These are phyloP conservation scores for Polydesmus complanatus DNA, from an alignment of 2,888 invertebrate species.

Conservation along the genomic window DNA sequence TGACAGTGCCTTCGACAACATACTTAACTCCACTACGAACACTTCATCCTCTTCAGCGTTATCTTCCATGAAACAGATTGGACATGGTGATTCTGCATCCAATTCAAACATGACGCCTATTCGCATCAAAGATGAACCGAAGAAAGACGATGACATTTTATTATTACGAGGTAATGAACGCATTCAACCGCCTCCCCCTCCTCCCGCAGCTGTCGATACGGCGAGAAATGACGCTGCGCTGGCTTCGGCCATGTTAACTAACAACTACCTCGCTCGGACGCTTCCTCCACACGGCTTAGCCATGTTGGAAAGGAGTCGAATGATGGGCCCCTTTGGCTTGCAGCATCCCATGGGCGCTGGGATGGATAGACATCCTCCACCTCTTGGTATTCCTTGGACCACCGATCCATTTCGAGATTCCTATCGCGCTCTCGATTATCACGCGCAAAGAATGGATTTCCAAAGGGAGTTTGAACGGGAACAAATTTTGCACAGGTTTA, in stretches of 20 bases:
- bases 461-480: slow-evolving; percentile 17
- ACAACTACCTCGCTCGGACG: slow-evolving; percentile 12
- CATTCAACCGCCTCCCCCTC: background rate
- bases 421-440: slow-evolving; percentile 10
- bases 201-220: background rate
- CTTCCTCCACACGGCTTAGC: slow-evolving; percentile 12
- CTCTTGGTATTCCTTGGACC: slow-evolving; percentile 4
- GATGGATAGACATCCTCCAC: slow-evolving; percentile 6
- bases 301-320: slow-evolving; percentile 18
- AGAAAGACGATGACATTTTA: slow-evolving; percentile 17
- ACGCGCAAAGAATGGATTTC: slow-evolving; percentile 14
- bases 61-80: background rate
- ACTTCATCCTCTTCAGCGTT: background rate
- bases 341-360: background rate
- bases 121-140: slow-evolving; percentile 18
- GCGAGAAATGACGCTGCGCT: background rate
- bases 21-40: slow-evolving; percentile 7
- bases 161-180: slow-evolving; percentile 11
- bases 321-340: slow-evolving; percentile 14
- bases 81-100: background rate
- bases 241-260: slow-evolving; percentile 9
- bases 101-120: slow-evolving; percentile 6
- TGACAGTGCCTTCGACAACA: slow-evolving; percentile 20
- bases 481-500: slow-evolving; percentile 17
- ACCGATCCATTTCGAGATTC: slow-evolving; percentile 5